phyloP scores from a whole-genome alignment of 2,113 vertebrate species.

The Athene noctua region DNA sequence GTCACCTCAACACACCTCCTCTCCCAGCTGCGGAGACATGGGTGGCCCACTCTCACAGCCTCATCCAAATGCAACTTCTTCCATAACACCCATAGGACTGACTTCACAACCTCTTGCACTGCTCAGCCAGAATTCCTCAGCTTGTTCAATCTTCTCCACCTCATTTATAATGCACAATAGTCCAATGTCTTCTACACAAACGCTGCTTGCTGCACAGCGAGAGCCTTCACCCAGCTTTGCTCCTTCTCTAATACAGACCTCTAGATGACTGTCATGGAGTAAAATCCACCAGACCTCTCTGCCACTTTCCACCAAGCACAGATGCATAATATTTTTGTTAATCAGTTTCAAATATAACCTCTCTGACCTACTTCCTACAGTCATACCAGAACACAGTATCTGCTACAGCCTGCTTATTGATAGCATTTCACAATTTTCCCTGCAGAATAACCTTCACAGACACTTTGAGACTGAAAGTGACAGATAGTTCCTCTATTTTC shows the following conservation, averaged over 20 bases:
- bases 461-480: neutral
- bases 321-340: neutral
- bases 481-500: neutral
- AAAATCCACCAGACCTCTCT: neutral
- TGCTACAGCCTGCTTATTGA: neutral
- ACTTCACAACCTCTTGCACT: neutral
- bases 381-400: neutral
- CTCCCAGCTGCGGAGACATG: neutral
- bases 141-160: neutral
- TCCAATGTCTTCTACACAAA: neutral
- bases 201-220: neutral
- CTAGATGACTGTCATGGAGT: neutral
- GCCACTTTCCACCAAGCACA: neutral
- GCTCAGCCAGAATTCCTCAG: neutral
- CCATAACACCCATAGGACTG: neutral
- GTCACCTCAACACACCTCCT: neutral
- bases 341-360: constrained; percentile 8
- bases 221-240: neutral
- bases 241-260: neutral
- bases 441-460: neutral
- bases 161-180: neutral
- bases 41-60: neutral
- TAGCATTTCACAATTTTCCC: neutral
- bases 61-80: neutral
- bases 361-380: constrained; percentile 1